phyloP scores from a whole-genome alignment of 2,113 vertebrate genomes.

The Cinclus cinclus region DNA sequence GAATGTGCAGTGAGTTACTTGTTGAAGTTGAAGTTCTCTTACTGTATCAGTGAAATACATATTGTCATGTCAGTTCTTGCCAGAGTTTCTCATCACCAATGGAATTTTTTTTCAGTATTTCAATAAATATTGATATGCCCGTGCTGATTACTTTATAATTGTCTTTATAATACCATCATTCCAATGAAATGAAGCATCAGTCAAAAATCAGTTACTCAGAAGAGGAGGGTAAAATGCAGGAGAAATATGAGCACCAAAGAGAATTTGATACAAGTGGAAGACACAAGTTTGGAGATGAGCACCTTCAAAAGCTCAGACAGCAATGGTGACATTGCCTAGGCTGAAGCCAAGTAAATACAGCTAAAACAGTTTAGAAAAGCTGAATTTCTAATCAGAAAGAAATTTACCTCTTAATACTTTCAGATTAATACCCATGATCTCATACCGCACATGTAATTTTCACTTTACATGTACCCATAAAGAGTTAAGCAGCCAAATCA shows the following conservation, averaged over 20 bases:
- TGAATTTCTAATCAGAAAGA: neutral
- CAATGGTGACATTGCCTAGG: neutral
- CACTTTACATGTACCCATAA: neutral
- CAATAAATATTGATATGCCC: slow-evolving; percentile 90
- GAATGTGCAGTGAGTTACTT: slow-evolving; percentile 74
- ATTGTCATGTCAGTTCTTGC: slow-evolving; percentile 78
- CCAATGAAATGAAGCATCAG: neutral
- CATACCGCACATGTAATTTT: neutral
- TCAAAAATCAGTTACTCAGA: neutral
- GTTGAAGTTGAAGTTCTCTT: slow-evolving; percentile 72
- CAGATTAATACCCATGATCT: neutral
- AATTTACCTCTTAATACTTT: neutral
- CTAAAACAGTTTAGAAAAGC: neutral
- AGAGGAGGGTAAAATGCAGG: neutral
- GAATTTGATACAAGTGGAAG: neutral
- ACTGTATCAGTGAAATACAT: slow-evolving; percentile 78
- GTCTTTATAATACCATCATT: slow-evolving; percentile 54
- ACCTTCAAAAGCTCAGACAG: neutral
- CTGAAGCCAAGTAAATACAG: neutral
- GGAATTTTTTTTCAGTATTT: slow-evolving; percentile 84
- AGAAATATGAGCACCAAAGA: neutral
- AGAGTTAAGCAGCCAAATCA: slow-evolving; percentile 21
- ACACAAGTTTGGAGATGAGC: neutral
- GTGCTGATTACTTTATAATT: slow-evolving; percentile 63
- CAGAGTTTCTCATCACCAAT: slow-evolving; percentile 79